Evolutionary conservation across 1,140 invertebrate species (phyloP), one percentile per base, ranked within the genome.

Genomic region (Samia ricini): DNA sequence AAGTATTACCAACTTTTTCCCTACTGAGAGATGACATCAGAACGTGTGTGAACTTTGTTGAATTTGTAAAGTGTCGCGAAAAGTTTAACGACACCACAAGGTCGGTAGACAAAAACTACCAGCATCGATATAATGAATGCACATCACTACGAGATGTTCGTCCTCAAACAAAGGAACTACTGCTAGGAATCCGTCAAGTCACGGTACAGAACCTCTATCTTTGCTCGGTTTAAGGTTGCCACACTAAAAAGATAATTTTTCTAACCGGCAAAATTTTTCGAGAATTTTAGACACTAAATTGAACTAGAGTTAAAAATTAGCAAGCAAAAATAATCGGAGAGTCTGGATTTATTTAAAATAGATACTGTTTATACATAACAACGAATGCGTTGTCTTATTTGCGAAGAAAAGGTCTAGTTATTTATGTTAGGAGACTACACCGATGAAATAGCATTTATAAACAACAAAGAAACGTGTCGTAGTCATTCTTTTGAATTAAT

Each of bases 161-260:
- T 84, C 75, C 73, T 74, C 75, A 76, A 81, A 84, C 79, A 85
- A 85, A 83, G 81, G 72, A 80, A 75, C 69, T 71, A 56, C 74
- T 75, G 66, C 64, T 65, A 84, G 73, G 83, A 76, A 83, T 86
- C 72, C 76, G 86, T 77, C 80, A 77, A 85, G 84, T 89, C 86
- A 89, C 76, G 83, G 73, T 71, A 70, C 29, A 67, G 60, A 59
- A 51, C 69, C 61, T 64, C 19, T 63, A 55, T 62, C 19, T 49
- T 42, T 1, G n/a, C 33, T 42, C n/a, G 33, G 4, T 42, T 42
- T 42, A 42, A 15, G 33, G 33, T 15, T 42, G 33, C 0, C 33
- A 42, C 12, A 1, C n/a, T 42, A 42, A 1, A 42, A 42, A 10
- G 4, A 15, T 5, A 10, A 15, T 15, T 42, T 0, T 15, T 10